Conservation (phyloP, 2,888 invertebrate species). For the Stictocephala bisonia region DNA sequence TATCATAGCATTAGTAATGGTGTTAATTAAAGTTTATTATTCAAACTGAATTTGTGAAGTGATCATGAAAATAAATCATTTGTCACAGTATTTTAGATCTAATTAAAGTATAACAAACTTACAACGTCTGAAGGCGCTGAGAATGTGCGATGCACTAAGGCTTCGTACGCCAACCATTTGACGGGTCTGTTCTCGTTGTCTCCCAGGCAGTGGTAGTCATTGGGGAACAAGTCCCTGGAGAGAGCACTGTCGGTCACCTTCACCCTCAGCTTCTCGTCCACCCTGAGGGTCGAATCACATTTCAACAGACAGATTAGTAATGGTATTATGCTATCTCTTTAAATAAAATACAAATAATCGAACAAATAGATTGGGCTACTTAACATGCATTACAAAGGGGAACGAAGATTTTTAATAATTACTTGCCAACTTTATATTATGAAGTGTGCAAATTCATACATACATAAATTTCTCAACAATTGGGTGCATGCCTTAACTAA, state of each 20-base stretch:
- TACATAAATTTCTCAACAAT: too few relatives aligned
- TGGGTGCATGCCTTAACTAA: too few relatives aligned
- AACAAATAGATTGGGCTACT: background rate
- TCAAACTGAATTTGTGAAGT: too few relatives aligned
- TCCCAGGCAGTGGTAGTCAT: slow-evolving; percentile 92
- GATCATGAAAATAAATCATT: too few relatives aligned
- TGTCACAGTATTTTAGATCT: too few relatives aligned
- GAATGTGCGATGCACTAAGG: slow-evolving; percentile 82
- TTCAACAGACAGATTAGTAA: background rate
- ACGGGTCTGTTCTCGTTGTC: slow-evolving; percentile 95
- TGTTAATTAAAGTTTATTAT: too few relatives aligned
- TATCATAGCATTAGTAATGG: too few relatives aligned
- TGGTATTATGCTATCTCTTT: background rate
- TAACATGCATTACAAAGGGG: background rate
- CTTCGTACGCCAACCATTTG: slow-evolving; percentile 94
- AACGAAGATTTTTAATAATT: background rate
- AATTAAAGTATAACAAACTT: slow-evolving; percentile 64
- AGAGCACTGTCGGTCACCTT: slow-evolving; percentile 90
- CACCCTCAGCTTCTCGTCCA: slow-evolving; percentile 82
- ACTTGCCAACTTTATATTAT: too few relatives aligned
- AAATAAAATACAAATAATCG: background rate
- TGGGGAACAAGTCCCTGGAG: slow-evolving; percentile 90
- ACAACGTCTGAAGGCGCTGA: slow-evolving; percentile 92
- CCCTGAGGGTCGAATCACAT: slow-evolving; percentile 65
- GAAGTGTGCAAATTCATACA: too few relatives aligned